Evolutionary conservation across 1,140 invertebrate species (phyloP).

Genomic region (Drosophila pruinosa): DNA sequence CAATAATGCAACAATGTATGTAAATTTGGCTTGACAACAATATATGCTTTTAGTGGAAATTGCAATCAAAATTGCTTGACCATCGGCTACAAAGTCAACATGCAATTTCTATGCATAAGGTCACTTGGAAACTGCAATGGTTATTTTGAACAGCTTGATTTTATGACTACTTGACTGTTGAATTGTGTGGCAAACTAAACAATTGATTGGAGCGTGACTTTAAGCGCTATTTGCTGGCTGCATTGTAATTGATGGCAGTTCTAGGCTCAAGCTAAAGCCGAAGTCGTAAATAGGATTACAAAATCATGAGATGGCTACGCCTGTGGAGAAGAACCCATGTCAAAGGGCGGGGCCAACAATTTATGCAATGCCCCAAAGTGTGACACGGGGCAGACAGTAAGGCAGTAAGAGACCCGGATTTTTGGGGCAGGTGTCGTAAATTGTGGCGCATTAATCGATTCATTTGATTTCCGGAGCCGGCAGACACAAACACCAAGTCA

Average conservation of each 20-base stretch:
- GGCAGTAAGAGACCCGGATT: neutral
- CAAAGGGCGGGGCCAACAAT: neutral
- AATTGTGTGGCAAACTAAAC: too few relatives aligned
- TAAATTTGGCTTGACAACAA: too few relatives aligned
- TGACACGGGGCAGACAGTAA: constrained; percentile 11
- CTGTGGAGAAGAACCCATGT: too few relatives aligned
- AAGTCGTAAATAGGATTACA: constrained; percentile 11
- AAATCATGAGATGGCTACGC: constrained; percentile 33
- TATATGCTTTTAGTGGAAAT: too few relatives aligned
- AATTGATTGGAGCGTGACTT: neutral
- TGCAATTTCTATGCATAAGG: too few relatives aligned
- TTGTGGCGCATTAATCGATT: constrained; percentile 35
- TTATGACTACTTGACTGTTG: too few relatives aligned
- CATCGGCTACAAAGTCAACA: too few relatives aligned
- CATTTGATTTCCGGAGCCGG: constrained; percentile 22
- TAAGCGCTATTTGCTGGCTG: neutral
- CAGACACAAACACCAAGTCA: constrained; percentile 2
- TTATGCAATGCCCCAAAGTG: constrained; percentile 23
- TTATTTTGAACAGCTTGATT: too few relatives aligned
- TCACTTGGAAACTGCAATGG: too few relatives aligned
- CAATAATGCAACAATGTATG: too few relatives aligned
- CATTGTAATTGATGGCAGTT: constrained; percentile 15
- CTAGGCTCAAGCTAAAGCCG: too few relatives aligned
- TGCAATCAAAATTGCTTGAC: too few relatives aligned
- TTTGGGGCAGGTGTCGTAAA: constrained; percentile 31